Conservation (phyloP, 2,888 invertebrate genomes). For the Magallana nippona region DNA sequence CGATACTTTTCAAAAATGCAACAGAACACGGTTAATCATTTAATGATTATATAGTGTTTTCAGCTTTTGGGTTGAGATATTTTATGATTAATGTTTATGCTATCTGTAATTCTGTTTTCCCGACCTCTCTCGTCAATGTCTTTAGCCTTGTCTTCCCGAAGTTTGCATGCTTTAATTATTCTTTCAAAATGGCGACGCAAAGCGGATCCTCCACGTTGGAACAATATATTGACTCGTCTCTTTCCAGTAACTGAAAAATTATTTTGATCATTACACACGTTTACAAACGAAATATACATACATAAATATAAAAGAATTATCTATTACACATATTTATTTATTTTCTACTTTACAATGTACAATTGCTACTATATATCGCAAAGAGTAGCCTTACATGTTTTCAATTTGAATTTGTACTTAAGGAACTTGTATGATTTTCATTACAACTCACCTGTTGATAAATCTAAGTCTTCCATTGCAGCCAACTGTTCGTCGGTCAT, state of each 20-base stretch:
- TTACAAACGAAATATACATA: too few species aligned
- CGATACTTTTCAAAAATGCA: too few species aligned
- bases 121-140: constrained; percentile 72
- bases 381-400: too few species aligned
- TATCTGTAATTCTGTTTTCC: not conserved
- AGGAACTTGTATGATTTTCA: not conserved
- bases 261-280: not conserved
- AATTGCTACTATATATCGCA: too few species aligned
- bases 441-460: constrained; percentile 68
- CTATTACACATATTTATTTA: too few species aligned
- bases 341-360: too few species aligned
- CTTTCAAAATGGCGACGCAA: constrained; percentile 72
- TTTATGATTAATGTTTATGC: too few species aligned
- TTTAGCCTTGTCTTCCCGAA: constrained; percentile 64
- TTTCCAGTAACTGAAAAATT: constrained; percentile 65
- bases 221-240: constrained; percentile 71
- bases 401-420: too few species aligned
- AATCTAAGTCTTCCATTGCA: constrained; percentile 73
- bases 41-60: too few species aligned
- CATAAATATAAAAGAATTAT: too few species aligned
- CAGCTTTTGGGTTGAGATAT: too few species aligned
- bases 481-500: constrained; percentile 72
- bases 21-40: too few species aligned
- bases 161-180: constrained; percentile 71
- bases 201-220: constrained; percentile 71